phyloP scores from a whole-genome alignment of 2,113 vertebrate genomes.

The Danionella cerebrum region DNA sequence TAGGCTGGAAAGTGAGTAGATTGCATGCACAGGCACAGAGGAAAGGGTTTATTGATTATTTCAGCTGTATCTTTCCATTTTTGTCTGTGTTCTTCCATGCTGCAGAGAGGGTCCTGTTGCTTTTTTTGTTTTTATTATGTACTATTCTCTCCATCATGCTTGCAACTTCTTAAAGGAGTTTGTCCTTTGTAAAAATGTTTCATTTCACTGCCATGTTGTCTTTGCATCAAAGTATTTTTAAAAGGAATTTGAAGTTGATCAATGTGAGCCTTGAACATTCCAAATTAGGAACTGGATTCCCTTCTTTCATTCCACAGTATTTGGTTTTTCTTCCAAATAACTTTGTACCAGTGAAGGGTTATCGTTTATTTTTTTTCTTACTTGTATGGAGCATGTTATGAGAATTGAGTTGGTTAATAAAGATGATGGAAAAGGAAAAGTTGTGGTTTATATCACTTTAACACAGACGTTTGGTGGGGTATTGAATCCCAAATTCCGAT shows the following conservation, averaged over 20 bases:
- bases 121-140: background rate
- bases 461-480: too few species aligned
- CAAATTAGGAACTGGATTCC: conserved; percentile 52
- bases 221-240: conserved; percentile 32
- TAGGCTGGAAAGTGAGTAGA: background rate
- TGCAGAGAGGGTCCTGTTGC: background rate
- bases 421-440: too few species aligned
- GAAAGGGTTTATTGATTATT: background rate
- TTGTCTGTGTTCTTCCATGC: background rate
- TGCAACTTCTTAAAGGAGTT: background rate
- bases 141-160: too few species aligned
- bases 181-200: background rate
- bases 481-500: too few species aligned
- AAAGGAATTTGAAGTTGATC: background rate
- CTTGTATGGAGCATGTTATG: too few species aligned
- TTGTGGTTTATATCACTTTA: too few species aligned
- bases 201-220: conserved; percentile 34
- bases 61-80: background rate
- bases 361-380: too few species aligned
- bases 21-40: background rate
- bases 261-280: conserved; percentile 52
- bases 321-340: background rate
- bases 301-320: background rate
- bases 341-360: background rate
- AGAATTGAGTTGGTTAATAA: too few species aligned